A percentile compares a stretch with the other conserved stretches of the same genome.
These are phyloP conservation scores for Gadus chalcogrammus DNA, from an alignment of 2,113 vertebrate genomes.

Conservation along the genomic window DNA sequence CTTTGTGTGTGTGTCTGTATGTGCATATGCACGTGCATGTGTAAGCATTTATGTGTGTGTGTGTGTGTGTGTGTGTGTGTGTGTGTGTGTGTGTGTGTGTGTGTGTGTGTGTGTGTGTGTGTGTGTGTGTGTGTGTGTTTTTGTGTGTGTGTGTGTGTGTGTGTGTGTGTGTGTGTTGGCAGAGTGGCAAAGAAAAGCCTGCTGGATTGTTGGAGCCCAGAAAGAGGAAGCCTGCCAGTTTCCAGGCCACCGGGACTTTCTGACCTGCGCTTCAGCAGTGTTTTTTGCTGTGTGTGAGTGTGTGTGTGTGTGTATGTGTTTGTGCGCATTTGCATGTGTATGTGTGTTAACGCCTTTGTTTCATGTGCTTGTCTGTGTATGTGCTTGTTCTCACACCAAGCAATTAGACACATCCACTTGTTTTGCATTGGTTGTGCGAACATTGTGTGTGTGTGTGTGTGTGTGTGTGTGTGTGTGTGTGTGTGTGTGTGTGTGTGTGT, in stretches of 20 bases:
- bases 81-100: conserved; percentile 16
- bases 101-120: conserved; percentile 30
- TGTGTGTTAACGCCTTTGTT: conserved; percentile 1
- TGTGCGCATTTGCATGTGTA: conserved; percentile 19
- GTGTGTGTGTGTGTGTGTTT: conserved; percentile 27
- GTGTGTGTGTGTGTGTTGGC: conserved; percentile 50
- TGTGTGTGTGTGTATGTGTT: conserved; percentile 41
- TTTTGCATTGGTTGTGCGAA: conserved; percentile 18
- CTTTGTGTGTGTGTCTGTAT: conserved; percentile 5
- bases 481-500: conserved; percentile 10
- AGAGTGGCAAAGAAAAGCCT: conserved; percentile 66
- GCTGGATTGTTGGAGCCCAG: conserved; percentile 65
- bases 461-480: conserved; percentile 14
- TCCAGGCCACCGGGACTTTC: conserved; percentile 58
- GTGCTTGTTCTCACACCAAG: conserved; percentile 23
- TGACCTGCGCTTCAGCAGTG: conserved; percentile 39
- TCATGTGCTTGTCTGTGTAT: not conserved
- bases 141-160: conserved; percentile 14
- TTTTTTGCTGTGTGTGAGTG: conserved; percentile 18
- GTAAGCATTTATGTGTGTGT: not conserved
- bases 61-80: conserved; percentile 21
- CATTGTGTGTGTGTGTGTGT: conserved; percentile 17
- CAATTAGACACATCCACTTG: conserved; percentile 35
- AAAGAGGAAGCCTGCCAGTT: conserved; percentile 64
- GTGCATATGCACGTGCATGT: conserved; percentile 5